phyloP scores from a whole-genome alignment of 92 coral and sea anemone species.

The Pocillopora meandrina region DNA sequence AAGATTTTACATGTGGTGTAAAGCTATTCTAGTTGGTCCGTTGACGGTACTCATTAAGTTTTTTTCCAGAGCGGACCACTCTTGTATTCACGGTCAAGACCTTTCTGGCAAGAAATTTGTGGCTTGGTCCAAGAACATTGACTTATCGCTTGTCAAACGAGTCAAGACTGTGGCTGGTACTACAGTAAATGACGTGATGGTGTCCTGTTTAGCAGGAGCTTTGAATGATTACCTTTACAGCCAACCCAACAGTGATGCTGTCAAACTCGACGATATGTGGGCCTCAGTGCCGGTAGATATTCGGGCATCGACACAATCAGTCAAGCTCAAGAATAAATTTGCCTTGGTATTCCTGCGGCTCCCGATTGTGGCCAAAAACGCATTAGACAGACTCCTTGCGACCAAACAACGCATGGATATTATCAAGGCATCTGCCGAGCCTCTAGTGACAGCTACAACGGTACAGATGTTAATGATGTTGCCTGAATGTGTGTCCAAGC shows the following conservation, averaged over 20 bases:
- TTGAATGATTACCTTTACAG: constrained; percentile 70
- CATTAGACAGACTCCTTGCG: constrained; percentile 77
- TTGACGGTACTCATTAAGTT: constrained; percentile 66
- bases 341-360: constrained; percentile 90
- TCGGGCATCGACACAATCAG: constrained; percentile 76
- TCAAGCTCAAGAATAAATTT: constrained; percentile 83
- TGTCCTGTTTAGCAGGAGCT: constrained; percentile 92
- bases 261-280: constrained; percentile 83
- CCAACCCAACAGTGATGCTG: constrained; percentile 40
- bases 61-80: constrained; percentile 70
- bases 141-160: constrained; percentile 78
- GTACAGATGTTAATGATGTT: constrained; percentile 63
- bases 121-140: constrained; percentile 90
- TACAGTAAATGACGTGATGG: constrained; percentile 98
- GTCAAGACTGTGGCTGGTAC: constrained; percentile 84
- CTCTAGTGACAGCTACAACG: constrained; percentile 73
- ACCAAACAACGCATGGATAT: constrained; percentile 94
- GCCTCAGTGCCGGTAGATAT: constrained; percentile 96
- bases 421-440: constrained; percentile 94
- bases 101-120: constrained; percentile 81
- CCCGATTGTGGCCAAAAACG: constrained; percentile 73
- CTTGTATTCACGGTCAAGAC: constrained; percentile 83
- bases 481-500: constrained; percentile 78
- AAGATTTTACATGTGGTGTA: constrained; percentile 93
- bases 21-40: constrained; percentile 86